Base-by-base conservation (phyloP, 2,888 invertebrate species). In the Spodoptera picta region DNA sequence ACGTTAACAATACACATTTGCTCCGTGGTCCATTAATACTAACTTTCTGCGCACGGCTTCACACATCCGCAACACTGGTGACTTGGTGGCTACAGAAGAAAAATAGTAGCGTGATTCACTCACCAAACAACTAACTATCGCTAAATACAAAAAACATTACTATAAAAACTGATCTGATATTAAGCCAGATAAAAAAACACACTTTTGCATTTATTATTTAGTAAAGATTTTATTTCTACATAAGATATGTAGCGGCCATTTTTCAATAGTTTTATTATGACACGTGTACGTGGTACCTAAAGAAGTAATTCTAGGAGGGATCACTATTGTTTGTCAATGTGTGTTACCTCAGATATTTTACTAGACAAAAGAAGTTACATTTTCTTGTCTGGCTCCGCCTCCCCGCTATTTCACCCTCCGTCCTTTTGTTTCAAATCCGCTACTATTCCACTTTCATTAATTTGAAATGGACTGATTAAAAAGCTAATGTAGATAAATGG, bases 351-450 rank as follows among this genome's bases (percentile, higher is more conserved):
- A 49, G 42, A 53, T 24, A 49, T 50, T 69, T 52, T 53, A 31
- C 52, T 69, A 42, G 23, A 45, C 69, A 58, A 41, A 52, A 1
- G 44, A n/a, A 24, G 47, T 27, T 52, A 49, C 11, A 45, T 66
- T 66, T 49, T 31, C 52, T 24, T 19, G 2, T 11, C 14, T 10
- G 12, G 23, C 23, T 9, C n/a, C 10, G 14, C 14, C 23, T 36
- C 12, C 31, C 14, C 23, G 27, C 7, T 11, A 12, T 5, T 19
- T 27, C 12, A 41, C 9, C 24, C 27, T 42, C 23, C 7, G 14
- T 7, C 1, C 44, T 69, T 52, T 69, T 65, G 52, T 45, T 65
- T 48, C 27, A 42, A 45, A 42, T 61, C 48, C 44, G 41, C 41
- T 45, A 9, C 36, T 23, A 23, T 52, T 44, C 41, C 27, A 53